Percentiles rank a stretch among this genome's conserved stretches.
Evolutionary conservation across 2,797 vertebrate genomes (phyloP).

Genomic region (Phalanger gymnotis): DNA sequence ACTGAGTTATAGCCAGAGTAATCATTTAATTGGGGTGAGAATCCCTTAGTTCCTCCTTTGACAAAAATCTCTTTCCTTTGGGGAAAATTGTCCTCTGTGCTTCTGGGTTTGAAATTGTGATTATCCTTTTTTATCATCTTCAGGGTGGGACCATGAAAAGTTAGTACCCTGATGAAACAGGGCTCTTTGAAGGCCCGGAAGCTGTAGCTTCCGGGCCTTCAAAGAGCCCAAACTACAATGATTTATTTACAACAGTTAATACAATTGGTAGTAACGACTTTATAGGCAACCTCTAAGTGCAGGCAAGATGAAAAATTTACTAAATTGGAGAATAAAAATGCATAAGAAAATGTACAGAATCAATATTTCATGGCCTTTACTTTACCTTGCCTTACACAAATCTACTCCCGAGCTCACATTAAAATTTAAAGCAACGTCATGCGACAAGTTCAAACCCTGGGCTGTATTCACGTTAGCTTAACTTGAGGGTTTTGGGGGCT

Average conservation of each 20-base stretch:
- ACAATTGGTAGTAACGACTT: conserved; percentile 88
- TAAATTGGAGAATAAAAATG: conserved; percentile 97
- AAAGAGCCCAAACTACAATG: conserved; percentile 83
- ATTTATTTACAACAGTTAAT: conserved; percentile 90
- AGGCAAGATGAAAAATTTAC: conserved; percentile 96
- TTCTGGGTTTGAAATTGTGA: conserved; percentile 79
- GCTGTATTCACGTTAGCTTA: conserved; percentile 92
- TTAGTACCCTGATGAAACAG: conserved; percentile 72
- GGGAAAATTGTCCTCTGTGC: not conserved
- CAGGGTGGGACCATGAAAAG: conserved; percentile 65
- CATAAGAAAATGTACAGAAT: conserved; percentile 99
- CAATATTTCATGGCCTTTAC: conserved; percentile 99
- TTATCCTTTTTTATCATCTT: conserved; percentile 77
- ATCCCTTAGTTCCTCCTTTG: not conserved
- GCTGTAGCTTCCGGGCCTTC: conserved; percentile 79
- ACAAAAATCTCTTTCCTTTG: conserved; percentile 36
- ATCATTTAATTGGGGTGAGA: conserved; percentile 23
- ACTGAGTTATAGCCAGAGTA: not conserved
- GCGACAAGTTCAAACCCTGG: conserved; percentile 93
- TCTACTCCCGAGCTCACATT: conserved; percentile 95
- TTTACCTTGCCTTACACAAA: conserved; percentile 99
- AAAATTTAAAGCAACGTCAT: conserved; percentile 94
- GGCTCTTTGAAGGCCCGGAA: conserved; percentile 46
- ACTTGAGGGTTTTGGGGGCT: conserved; percentile 87
- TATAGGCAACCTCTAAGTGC: conserved; percentile 91